These are phyloP conservation scores for Brachylomia viminalis DNA, from an alignment of 2,888 invertebrate species.

Conservation along the genomic window DNA sequence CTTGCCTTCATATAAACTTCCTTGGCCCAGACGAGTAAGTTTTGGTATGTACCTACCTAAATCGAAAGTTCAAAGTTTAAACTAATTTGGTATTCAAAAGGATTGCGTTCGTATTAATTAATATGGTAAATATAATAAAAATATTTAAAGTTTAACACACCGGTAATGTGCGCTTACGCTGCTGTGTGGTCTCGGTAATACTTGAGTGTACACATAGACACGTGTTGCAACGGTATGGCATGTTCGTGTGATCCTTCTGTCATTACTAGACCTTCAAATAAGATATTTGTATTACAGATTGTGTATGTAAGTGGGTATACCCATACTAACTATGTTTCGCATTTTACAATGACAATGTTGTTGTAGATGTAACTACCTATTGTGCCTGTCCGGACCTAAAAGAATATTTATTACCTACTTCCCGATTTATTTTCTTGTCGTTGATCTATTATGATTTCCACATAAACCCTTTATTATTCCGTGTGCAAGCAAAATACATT, in stretches of 20 bases:
- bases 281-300: slow-evolving; percentile 41
- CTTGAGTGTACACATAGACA: slow-evolving; percentile 17
- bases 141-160: slow-evolving; percentile 10
- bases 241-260: slow-evolving; percentile 48
- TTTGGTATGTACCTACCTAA: slow-evolving; percentile 33
- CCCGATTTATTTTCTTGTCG: background rate
- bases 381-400: background rate
- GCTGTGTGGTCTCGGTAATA: slow-evolving; percentile 41
- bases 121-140: slow-evolving; percentile 36
- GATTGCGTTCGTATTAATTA: slow-evolving; percentile 48
- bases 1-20: slow-evolving; percentile 37
- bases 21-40: slow-evolving; percentile 26
- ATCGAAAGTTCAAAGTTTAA: slow-evolving; percentile 67
- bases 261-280: slow-evolving; percentile 48
- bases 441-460: background rate
- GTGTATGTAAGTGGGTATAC: slow-evolving; percentile 37
- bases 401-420: background rate
- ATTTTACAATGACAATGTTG: background rate
- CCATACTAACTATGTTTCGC: slow-evolving; percentile 1
- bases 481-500: background rate
- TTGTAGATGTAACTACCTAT: background rate
- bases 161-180: slow-evolving; percentile 14
- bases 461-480: background rate
- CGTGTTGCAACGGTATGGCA: slow-evolving; percentile 45
- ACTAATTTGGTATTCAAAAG: slow-evolving; percentile 56